Conservation (phyloP, 2,888 invertebrate species). For the Eudemis profundana region DNA sequence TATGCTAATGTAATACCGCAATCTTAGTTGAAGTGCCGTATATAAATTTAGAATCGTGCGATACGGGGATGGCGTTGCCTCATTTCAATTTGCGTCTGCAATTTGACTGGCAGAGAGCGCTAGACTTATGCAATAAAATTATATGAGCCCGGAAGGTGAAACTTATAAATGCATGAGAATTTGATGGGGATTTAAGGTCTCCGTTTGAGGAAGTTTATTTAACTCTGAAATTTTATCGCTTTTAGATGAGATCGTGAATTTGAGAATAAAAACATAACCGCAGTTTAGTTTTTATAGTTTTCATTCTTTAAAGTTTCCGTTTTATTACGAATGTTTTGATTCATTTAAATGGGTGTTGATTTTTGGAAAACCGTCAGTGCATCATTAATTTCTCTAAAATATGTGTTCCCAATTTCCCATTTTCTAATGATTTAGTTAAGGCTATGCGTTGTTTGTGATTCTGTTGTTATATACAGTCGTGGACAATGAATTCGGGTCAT, state of each 20-base stretch:
- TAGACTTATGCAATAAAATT: constrained; percentile 37
- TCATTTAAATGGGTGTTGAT: too few species aligned
- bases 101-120: constrained; percentile 40
- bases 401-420: too few species aligned
- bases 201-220: constrained; percentile 9
- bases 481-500: too few species aligned
- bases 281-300: neutral
- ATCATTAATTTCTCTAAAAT: too few species aligned
- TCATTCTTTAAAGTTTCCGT: too few species aligned
- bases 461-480: too few species aligned
- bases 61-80: constrained; percentile 6
- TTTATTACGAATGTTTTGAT: too few species aligned
- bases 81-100: constrained; percentile 36
- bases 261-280: too few species aligned
- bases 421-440: too few species aligned
- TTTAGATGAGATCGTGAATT: too few species aligned
- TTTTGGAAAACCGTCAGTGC: too few species aligned
- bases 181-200: constrained; percentile 30
- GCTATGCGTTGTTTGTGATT: too few species aligned
- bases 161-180: constrained; percentile 42
- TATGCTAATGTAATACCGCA: constrained; percentile 22
- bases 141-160: constrained; percentile 25
- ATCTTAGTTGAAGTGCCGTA: constrained; percentile 11
- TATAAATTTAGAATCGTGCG: constrained; percentile 24
- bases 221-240: neutral